Percentiles rank a stretch among this genome's conserved stretches.
Evolutionary conservation across 2,888 invertebrate genomes (phyloP).

Genomic region (Pediacus dermestoides): DNA sequence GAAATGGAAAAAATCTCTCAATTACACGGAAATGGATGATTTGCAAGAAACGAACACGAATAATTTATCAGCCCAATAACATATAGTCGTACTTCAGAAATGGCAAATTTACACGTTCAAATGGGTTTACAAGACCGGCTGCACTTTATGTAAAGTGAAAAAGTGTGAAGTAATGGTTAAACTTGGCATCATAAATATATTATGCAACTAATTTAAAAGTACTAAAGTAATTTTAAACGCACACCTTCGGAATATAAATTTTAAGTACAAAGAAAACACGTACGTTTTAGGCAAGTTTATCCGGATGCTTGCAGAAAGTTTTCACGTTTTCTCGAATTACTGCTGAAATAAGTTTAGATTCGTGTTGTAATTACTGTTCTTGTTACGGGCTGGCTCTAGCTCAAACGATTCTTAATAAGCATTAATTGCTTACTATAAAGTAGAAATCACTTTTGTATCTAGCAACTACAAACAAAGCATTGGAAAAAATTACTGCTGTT

Average conservation of each 20-base stretch:
- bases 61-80: no score
- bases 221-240: constrained; percentile 43
- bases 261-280: constrained; percentile 35
- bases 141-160: constrained; percentile 12
- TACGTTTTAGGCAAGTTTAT: constrained; percentile 38
- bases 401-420: constrained; percentile 39
- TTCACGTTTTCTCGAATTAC: constrained; percentile 43
- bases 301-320: constrained; percentile 43
- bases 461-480: no score
- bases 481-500: no score
- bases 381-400: constrained; percentile 37
- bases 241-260: constrained; percentile 42
- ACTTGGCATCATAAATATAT: constrained; percentile 38
- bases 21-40: no score
- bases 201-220: constrained; percentile 43
- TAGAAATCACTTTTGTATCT: no score
- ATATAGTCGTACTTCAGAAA: no score
- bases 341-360: constrained; percentile 42
- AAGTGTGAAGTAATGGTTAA: constrained; percentile 19
- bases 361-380: constrained; percentile 42
- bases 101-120: constrained; percentile 4
- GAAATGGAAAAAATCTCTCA: no score
- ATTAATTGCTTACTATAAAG: constrained; percentile 43
- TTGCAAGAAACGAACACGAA: no score
- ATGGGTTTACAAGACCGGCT: constrained; percentile 10